Evolutionary conservation across 2,113 vertebrate species (phyloP).

Genomic region (Heteronetta atricapilla): DNA sequence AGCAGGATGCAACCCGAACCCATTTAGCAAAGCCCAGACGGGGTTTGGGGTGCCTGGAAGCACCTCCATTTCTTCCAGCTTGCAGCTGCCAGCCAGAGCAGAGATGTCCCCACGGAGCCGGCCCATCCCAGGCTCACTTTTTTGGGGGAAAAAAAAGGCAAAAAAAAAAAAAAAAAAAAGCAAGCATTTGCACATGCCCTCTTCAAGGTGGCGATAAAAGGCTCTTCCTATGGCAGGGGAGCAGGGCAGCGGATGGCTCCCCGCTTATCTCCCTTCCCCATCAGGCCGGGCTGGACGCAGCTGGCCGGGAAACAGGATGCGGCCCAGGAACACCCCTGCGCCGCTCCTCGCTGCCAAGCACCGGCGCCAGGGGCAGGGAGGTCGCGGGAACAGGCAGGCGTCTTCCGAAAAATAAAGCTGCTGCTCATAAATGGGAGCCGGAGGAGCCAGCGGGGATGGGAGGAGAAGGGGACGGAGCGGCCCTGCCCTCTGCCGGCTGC

Average conservation of each 20-base stretch:
- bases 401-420: not conserved
- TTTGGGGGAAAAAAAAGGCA: not conserved
- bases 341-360: not conserved
- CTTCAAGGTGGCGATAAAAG: not conserved
- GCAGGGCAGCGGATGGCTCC: not conserved
- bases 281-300: not conserved
- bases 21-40: not conserved
- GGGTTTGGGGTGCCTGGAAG: not conserved
- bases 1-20: not conserved
- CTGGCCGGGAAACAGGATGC: not conserved
- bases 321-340: not conserved
- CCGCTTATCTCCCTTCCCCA: not conserved
- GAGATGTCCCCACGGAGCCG: not conserved
- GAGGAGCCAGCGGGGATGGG: not conserved
- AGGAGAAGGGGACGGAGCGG: fast-evolving
- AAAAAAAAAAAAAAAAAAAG: no score
- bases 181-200: not conserved
- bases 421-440: not conserved
- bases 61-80: not conserved
- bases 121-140: not conserved
- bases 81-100: not conserved
- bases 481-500: slow-evolving; percentile 54
- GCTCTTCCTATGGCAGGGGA: not conserved
- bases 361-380: not conserved
- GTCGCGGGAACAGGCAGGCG: not conserved